phyloP scores from a whole-genome alignment of 2,113 vertebrate species.

The Campylomormyrus tamandua region DNA sequence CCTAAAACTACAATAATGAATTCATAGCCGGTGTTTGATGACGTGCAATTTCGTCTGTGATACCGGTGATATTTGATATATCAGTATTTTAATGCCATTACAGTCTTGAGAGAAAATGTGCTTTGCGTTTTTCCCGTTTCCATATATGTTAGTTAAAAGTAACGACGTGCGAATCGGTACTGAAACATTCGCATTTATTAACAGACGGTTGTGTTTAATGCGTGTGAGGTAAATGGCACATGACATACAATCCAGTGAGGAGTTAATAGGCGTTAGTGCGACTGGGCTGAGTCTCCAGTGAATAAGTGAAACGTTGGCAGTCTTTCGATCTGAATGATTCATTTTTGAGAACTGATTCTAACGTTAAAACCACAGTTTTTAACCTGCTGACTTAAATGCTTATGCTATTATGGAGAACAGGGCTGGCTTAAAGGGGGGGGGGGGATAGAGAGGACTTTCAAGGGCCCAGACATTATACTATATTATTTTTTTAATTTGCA shows the following conservation, averaged over 20 bases:
- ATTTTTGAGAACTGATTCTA: background rate
- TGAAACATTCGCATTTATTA: background rate
- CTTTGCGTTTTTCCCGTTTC: background rate
- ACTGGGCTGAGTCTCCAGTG: background rate
- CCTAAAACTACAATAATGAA: background rate
- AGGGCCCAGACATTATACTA: background rate
- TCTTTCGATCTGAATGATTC: background rate
- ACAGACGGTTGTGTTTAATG: background rate
- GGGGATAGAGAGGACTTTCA: background rate
- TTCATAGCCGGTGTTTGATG: background rate
- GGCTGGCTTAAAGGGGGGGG: background rate
- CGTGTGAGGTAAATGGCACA: background rate
- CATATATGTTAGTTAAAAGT: background rate
- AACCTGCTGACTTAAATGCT: background rate
- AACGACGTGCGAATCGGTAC: background rate
- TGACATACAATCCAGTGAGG: background rate
- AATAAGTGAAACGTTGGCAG: background rate
- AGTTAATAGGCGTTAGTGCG: background rate
- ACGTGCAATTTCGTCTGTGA: background rate
- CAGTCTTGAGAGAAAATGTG: background rate
- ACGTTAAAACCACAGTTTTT: no score
- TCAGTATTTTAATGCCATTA: background rate
- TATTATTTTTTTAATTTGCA: background rate
- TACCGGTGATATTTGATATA: background rate
- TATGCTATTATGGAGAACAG: background rate